Conservation (phyloP, 2,888 invertebrate genomes). For the Aphrophora alni region DNA sequence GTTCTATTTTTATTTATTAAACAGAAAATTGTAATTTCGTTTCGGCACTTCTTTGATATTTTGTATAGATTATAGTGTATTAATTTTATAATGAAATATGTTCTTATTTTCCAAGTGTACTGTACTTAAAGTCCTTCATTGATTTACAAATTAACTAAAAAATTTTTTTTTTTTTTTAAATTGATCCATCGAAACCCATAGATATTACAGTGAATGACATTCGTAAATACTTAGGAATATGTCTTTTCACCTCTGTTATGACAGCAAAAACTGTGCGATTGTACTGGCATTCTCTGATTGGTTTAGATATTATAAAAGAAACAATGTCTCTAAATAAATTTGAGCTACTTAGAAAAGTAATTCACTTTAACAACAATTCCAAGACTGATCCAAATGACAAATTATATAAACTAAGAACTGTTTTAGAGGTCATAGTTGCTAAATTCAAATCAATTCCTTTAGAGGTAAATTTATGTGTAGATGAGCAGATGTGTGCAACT, state of each 20-base stretch:
- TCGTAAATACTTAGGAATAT: slow-evolving; percentile 11
- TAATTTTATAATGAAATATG: too few relatives aligned
- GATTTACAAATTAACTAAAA: too few relatives aligned
- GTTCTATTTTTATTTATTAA: too few relatives aligned
- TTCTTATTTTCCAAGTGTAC: too few relatives aligned
- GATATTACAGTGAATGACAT: slow-evolving; percentile 24
- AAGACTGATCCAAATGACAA: neutral
- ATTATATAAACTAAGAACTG: slow-evolving; percentile 23
- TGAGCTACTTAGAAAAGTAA: neutral
- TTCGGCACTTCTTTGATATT: too few relatives aligned
- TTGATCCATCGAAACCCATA: slow-evolving; percentile 23
- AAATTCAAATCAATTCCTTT: slow-evolving; percentile 22
- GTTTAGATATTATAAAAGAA: slow-evolving; percentile 25
- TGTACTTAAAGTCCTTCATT: too few relatives aligned
- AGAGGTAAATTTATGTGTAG: slow-evolving; percentile 21
- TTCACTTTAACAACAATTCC: slow-evolving; percentile 29
- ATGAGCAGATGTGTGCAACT: slow-evolving; percentile 43
- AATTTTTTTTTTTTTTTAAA: too few relatives aligned
- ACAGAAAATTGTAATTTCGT: too few relatives aligned
- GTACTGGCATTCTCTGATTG: slow-evolving; percentile 23
- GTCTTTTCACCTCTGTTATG: slow-evolving; percentile 14
- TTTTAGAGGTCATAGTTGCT: neutral
- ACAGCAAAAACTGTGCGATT: slow-evolving; percentile 16
- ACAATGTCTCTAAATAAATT: slow-evolving; percentile 17
- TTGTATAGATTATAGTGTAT: too few relatives aligned